Conservation (phyloP, 2,888 invertebrate species). For the Pristionchus japonicus region DNA sequence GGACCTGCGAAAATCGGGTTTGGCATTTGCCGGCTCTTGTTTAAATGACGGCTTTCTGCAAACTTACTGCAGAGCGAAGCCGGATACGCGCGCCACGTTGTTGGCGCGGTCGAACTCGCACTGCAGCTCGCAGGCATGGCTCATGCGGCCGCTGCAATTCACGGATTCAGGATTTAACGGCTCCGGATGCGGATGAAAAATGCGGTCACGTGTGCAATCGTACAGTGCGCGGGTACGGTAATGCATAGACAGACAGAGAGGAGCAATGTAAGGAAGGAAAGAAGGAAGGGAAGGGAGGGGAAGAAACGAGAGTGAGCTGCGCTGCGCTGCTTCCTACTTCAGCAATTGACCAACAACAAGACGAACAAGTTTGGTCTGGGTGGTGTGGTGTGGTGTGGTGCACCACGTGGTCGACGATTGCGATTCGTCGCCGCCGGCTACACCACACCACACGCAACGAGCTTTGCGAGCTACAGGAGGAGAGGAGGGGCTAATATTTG, state of each 20-base stretch:
- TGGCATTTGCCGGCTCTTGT: neutral
- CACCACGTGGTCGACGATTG: constrained; percentile 33
- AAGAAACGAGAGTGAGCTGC: constrained; percentile 19
- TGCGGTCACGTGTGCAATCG: neutral
- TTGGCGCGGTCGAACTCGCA: constrained; percentile 66
- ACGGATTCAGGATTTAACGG: neutral
- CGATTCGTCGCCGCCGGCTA: neutral
- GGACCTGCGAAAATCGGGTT: constrained; percentile 48
- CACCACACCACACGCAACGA: neutral
- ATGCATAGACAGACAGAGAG: neutral
- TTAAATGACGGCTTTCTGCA: neutral
- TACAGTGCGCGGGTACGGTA: constrained; percentile 24
- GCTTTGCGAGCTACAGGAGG: neutral
- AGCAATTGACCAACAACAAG: constrained; percentile 31
- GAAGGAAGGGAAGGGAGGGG: constrained; percentile 16
- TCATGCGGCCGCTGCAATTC: constrained; percentile 48
- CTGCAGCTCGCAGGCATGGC: constrained; percentile 67
- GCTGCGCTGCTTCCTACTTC: constrained; percentile 1
- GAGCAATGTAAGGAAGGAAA: too few species aligned
- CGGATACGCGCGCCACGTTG: constrained; percentile 34
- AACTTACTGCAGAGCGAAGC: constrained; percentile 39
- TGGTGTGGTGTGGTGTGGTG: neutral
- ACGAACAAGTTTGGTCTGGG: constrained; percentile 34
- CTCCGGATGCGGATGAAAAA: neutral
- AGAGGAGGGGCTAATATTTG: constrained; percentile 8